These are phyloP conservation scores for Danionella dracula DNA, from an alignment of 2,797 vertebrate genomes.

Conservation along the genomic window DNA sequence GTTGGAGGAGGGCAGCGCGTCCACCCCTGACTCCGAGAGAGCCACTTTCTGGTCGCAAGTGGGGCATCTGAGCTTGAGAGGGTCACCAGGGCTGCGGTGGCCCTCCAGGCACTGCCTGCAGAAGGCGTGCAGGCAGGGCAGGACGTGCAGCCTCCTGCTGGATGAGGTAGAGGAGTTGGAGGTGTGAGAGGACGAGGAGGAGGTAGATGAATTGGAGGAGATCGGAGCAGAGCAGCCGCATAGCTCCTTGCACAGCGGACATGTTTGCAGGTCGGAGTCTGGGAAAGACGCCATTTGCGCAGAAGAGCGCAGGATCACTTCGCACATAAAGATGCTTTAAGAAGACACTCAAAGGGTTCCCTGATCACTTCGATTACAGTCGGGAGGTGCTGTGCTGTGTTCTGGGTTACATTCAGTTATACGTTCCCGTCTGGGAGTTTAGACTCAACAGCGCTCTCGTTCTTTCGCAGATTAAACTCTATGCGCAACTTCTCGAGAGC, in stretches of 20 bases:
- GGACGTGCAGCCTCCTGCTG: constrained; percentile 73
- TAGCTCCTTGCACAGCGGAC: constrained; percentile 80
- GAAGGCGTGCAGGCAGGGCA: constrained; percentile 82
- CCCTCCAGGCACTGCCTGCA: constrained; percentile 81
- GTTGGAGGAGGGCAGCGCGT: constrained; percentile 76
- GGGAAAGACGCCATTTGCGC: constrained; percentile 77
- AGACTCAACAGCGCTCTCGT: neutral
- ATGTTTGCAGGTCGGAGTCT: constrained; percentile 78
- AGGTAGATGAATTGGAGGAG: constrained; percentile 78
- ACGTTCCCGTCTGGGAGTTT: neutral
- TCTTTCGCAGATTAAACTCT: neutral
- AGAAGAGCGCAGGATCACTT: constrained; percentile 27
- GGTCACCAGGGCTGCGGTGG: constrained; percentile 66
- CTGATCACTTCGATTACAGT: neutral
- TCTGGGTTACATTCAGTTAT: neutral
- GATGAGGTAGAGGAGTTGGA: constrained; percentile 70
- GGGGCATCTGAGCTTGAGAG: constrained; percentile 76
- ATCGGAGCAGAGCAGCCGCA: constrained; percentile 78
- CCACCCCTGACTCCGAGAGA: constrained; percentile 77
- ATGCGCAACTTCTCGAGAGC: constrained; percentile 10
- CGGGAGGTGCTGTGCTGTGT: neutral
- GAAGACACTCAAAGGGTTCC: constrained; percentile 20
- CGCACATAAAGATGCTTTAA: constrained; percentile 25
- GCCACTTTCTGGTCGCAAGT: constrained; percentile 81
- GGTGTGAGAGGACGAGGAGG: constrained; percentile 77